phyloP scores from a whole-genome alignment of 2,888 invertebrate species.

The Argyresthia goedartella region DNA sequence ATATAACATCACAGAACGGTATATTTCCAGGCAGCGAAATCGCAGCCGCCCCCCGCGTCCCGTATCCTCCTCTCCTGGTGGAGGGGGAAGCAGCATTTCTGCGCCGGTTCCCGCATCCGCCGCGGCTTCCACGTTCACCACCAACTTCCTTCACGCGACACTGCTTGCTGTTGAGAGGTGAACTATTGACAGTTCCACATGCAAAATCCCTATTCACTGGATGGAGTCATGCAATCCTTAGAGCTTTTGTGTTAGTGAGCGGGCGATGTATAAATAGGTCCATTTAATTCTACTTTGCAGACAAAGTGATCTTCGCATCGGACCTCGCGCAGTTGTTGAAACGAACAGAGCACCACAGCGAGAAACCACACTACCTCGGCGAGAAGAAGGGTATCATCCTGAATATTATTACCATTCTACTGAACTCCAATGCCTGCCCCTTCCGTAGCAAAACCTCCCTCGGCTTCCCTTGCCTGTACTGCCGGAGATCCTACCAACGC shows the following conservation, averaged over 20 bases:
- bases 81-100: conserved; percentile 34
- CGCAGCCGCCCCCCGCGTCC: neutral
- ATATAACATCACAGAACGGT: too few relatives aligned
- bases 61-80: conserved; percentile 11
- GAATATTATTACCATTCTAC: conserved; percentile 22
- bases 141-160: conserved; percentile 21
- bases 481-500: conserved; percentile 18
- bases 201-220: neutral
- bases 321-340: conserved; percentile 24
- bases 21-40: neutral
- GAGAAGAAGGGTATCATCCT: conserved; percentile 20
- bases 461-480: conserved; percentile 29
- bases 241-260: neutral
- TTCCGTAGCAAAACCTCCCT: conserved; percentile 24
- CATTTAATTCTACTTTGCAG: conserved; percentile 21
- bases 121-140: conserved; percentile 30
- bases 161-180: neutral
- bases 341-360: conserved; percentile 6
- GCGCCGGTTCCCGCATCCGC: conserved; percentile 24
- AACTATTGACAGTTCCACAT: neutral
- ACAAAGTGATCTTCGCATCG: conserved; percentile 24
- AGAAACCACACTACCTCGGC: neutral
- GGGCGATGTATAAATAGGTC: too few relatives aligned
- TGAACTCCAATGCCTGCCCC: conserved; percentile 24
- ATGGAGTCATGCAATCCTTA: neutral